Evolutionary conservation across 2,113 vertebrate genomes (phyloP), one percentile per base, ranked within the genome.

Genomic region (Pedetes capensis): DNA sequence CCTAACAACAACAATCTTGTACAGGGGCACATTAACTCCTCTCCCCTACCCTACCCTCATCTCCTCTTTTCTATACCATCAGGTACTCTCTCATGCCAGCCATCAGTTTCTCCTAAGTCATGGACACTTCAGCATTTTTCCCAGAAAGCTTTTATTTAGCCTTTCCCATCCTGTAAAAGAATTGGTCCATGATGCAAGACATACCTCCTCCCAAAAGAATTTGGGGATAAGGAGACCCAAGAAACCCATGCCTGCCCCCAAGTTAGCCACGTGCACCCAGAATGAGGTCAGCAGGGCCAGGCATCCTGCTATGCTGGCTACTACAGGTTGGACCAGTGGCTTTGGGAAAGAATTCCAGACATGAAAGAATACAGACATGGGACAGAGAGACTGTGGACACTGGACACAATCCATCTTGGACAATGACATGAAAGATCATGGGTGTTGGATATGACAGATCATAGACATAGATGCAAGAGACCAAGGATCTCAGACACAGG

Each of bases 181-280:
- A 74, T 9, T 2, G 22, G 55, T 34, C n/a, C 64, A 34, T 27
- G 13, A 37, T 34, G 20, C 10, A 59, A 59, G 57, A 59, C 51
- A 51, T 14, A 51, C 51, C 51, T 51, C 51, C 51, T 14, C 51
- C 14, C 51, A 8, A 8, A 51, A 51, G n/a, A 51, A 59, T 49
- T 20, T 22, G 0, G 0, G 44, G 55, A 1, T 72, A 6, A 61
- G 29, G 9, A 61, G 29, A 34, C 34, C 44, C 80, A 29, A 1
- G n/a, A 84, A 84, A 49, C 18, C 25, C 51, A 20, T 14, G 8
- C 57, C n/a, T 57, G 9, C 20, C 6, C 39, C 55, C 63, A 57
- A 23, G 32, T 68, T 16, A 86, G 17, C 37, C 17, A 44, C 7
- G 11, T 37, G 47, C 68, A 55, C 22, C 92, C 29, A 55, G 29